phyloP scores from a whole-genome alignment of 2,888 invertebrate genomes.

The Cyclophora albipunctata region DNA sequence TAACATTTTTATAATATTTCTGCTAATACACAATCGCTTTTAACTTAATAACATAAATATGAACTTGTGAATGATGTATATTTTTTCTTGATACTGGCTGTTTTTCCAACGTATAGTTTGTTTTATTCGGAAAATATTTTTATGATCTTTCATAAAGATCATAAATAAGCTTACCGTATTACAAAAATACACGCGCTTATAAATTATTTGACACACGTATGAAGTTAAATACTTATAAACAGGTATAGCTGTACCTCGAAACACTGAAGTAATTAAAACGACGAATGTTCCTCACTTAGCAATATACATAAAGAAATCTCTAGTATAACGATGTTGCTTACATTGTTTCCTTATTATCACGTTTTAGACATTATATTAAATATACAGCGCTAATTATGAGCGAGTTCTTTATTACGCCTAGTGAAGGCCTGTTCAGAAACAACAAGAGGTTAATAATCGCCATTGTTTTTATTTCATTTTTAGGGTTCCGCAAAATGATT shows the following conservation, averaged over 20 bases:
- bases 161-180: no score
- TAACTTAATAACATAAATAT: neutral
- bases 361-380: conserved; percentile 63
- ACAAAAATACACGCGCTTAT: no score
- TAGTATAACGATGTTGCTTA: conserved; percentile 64
- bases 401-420: conserved; percentile 58
- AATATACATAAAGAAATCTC: conserved; percentile 66
- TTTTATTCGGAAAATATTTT: no score
- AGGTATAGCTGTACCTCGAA: no score
- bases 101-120: no score
- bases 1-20: conserved; percentile 49
- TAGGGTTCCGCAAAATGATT: conserved; percentile 28
- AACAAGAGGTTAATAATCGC: conserved; percentile 53
- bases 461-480: conserved; percentile 48
- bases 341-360: conserved; percentile 69
- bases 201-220: no score
- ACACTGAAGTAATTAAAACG: conserved; percentile 45
- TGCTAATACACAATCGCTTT: conserved; percentile 15
- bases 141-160: no score
- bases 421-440: conserved; percentile 53
- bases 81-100: no score
- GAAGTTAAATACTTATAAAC: no score
- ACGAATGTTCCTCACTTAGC: conserved; percentile 52
- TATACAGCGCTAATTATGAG: conserved; percentile 68
- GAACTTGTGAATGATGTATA: no score